Evolutionary conservation across 53 echinoderm and acorn worm genomes (phyloP).

Genomic region (Pentamera pediparva): DNA sequence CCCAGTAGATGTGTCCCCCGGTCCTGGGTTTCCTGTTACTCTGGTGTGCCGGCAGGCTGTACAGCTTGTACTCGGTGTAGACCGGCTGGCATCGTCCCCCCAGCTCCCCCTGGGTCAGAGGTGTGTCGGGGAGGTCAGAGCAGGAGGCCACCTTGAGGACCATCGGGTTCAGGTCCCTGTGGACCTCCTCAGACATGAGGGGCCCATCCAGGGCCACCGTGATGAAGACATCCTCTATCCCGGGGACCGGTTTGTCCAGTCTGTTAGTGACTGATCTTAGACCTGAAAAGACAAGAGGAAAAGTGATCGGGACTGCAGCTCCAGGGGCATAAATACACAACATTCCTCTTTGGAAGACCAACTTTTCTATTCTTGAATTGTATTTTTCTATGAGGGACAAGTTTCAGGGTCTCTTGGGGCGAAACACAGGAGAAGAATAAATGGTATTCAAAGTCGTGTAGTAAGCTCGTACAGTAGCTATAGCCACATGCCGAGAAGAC

Average conservation of each 20-base stretch:
- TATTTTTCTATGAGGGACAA: too few species aligned
- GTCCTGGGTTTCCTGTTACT: conserved; percentile 55
- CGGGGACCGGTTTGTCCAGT: conserved; percentile 65
- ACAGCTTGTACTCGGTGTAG: conserved; percentile 66
- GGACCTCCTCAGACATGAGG: conserved; percentile 72
- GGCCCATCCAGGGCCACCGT: conserved; percentile 94
- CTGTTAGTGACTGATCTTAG: conserved; percentile 87
- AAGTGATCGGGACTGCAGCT: too few species aligned
- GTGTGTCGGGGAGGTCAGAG: conserved; percentile 63
- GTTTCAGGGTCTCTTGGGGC: too few species aligned
- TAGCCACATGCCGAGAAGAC: too few species aligned
- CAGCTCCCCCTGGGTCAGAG: conserved; percentile 63
- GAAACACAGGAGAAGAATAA: too few species aligned
- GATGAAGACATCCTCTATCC: conserved; percentile 88
- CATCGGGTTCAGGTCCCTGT: conserved; percentile 79
- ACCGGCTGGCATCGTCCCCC: conserved; percentile 64
- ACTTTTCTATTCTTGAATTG: too few species aligned
- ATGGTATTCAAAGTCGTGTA: too few species aligned
- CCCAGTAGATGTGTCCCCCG: conserved; percentile 93
- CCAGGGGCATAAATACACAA: too few species aligned
- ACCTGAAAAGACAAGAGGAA: too few species aligned
- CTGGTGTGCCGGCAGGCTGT: conserved; percentile 59
- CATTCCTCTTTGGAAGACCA: too few species aligned
- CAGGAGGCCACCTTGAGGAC: conserved; percentile 82
- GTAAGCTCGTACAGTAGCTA: too few species aligned